A percentile compares a stretch with the other conserved stretches of the same genome.
Conservation (phyloP, 2,888 invertebrate species). For the Drosophila acutilabella region DNA sequence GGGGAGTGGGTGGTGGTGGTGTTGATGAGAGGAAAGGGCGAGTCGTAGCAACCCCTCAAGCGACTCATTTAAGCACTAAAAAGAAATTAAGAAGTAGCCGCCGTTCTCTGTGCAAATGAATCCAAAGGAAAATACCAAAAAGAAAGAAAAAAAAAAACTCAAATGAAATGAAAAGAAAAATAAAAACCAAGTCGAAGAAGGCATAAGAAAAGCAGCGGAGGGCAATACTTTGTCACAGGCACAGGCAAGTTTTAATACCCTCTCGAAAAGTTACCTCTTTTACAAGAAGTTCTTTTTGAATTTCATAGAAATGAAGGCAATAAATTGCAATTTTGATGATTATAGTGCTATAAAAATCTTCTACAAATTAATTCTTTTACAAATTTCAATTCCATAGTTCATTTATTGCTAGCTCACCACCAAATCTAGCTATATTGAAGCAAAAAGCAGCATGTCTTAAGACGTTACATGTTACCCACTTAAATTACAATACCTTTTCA, state of each 20-base stretch:
- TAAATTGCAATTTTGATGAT: no score
- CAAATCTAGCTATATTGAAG: not conserved
- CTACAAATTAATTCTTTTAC: no score
- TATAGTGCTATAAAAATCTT: no score
- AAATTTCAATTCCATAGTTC: not conserved
- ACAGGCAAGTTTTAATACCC: not conserved
- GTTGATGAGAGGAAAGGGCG: constrained; percentile 3
- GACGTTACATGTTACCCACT: not conserved
- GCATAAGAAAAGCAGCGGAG: constrained; percentile 1
- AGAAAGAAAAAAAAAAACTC: constrained; percentile 1
- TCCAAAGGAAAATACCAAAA: constrained; percentile 56
- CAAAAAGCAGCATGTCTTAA: not conserved
- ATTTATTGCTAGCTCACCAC: not conserved
- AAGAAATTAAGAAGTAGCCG: constrained; percentile 78
- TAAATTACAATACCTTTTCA: not conserved
- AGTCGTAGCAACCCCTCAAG: constrained; percentile 38
- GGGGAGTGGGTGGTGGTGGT: not conserved
- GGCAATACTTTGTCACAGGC: not conserved
- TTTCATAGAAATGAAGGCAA: no score
- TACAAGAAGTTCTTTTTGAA: no score
- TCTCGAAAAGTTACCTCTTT: not conserved
- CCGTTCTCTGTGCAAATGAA: constrained; percentile 63
- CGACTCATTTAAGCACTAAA: constrained; percentile 78
- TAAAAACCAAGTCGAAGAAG: constrained; percentile 34
- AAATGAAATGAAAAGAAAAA: constrained; percentile 38